Conservation (phyloP, 2,888 invertebrate genomes). For the Thymelicus sylvestris region DNA sequence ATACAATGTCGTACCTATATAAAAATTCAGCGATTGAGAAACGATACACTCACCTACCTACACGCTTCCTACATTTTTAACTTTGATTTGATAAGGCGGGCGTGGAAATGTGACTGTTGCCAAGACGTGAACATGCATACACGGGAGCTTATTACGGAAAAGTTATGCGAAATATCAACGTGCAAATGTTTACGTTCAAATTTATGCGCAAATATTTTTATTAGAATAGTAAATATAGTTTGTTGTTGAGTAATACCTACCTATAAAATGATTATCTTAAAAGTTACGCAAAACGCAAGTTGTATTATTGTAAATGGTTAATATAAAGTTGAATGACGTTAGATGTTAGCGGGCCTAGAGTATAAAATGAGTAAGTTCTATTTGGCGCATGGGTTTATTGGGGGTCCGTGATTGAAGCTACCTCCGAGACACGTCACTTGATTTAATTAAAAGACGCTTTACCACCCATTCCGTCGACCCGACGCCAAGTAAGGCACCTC, state of each 20-base stretch:
- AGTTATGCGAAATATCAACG: slow-evolving; percentile 49
- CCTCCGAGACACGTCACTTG: slow-evolving; percentile 82
- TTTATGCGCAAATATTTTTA: slow-evolving; percentile 10
- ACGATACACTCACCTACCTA: not conserved
- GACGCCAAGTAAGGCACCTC: slow-evolving; percentile 68
- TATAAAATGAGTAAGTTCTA: slow-evolving; percentile 60
- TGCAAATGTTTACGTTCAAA: slow-evolving; percentile 29
- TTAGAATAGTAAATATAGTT: slow-evolving; percentile 11
- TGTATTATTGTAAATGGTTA: slow-evolving; percentile 1
- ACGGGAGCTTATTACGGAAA: slow-evolving; percentile 61
- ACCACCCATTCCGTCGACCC: slow-evolving; percentile 76
- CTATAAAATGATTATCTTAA: not conserved
- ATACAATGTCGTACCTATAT: not conserved
- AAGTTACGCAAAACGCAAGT: slow-evolving; percentile 1
- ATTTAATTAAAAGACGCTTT: slow-evolving; percentile 84
- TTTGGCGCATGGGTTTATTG: slow-evolving; percentile 75
- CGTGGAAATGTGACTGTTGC: slow-evolving; percentile 50
- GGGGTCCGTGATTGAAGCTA: slow-evolving; percentile 83
- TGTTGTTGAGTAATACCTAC: slow-evolving; percentile 13
- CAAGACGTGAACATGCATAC: slow-evolving; percentile 59
- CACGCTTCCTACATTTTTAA: slow-evolving; percentile 9
- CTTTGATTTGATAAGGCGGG: slow-evolving; percentile 17
- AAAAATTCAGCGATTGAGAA: not conserved
- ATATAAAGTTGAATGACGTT: slow-evolving; percentile 47
- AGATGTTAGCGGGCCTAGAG: slow-evolving; percentile 11